Evolutionary conservation across 92 coral and sea anemone genomes (phyloP).

Genomic region (Metridium senile): DNA sequence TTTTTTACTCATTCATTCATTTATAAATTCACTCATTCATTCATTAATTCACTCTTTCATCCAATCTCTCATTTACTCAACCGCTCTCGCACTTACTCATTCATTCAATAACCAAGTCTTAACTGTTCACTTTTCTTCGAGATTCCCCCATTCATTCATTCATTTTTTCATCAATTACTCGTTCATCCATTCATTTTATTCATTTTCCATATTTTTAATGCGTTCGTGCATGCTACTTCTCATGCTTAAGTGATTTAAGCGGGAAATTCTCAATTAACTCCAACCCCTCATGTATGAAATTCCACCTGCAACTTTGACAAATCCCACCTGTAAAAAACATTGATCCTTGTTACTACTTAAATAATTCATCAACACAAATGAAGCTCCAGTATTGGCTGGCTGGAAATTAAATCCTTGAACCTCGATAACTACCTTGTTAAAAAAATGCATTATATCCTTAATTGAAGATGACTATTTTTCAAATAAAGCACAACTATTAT

Average conservation of each 20-base stretch:
- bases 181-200: background rate
- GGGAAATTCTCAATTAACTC: conserved; percentile 19
- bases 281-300: conserved; percentile 23
- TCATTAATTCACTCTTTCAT: background rate
- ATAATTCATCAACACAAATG: conserved; percentile 22
- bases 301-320: conserved; percentile 31
- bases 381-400: conserved; percentile 23
- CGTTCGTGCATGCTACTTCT: background rate
- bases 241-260: background rate
- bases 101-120: background rate
- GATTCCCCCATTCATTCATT: background rate
- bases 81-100: background rate
- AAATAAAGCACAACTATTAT: background rate
- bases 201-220: background rate
- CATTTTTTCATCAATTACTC: background rate
- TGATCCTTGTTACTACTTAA: conserved; percentile 19
- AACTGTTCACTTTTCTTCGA: too few species aligned
- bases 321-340: conserved; percentile 23
- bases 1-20: background rate
- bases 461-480: background rate
- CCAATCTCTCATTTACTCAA: background rate
- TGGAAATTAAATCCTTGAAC: background rate
- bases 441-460: background rate
- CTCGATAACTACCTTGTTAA: conserved; percentile 2
- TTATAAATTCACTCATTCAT: background rate